phyloP scores from a whole-genome alignment of 2,888 invertebrate genomes.

The Arge pagana region DNA sequence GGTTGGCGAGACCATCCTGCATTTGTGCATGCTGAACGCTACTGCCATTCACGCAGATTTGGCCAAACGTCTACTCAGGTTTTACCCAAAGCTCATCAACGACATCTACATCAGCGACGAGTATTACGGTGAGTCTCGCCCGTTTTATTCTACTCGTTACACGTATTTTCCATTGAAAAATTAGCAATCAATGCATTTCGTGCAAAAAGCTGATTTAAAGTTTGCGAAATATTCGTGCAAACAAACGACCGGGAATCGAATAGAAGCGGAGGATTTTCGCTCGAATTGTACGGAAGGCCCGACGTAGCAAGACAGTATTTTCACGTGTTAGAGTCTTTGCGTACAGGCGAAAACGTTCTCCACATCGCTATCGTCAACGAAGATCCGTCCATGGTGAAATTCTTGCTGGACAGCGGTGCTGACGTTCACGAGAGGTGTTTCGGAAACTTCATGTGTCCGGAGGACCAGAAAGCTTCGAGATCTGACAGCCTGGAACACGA shows the following conservation, averaged over 20 bases:
- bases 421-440: conserved; percentile 91
- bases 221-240: neutral
- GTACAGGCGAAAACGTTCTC: conserved; percentile 84
- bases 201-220: neutral
- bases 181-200: neutral
- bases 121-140: conserved; percentile 88
- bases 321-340: conserved; percentile 19
- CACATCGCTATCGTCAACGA: conserved; percentile 99
- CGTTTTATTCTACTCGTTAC: too few relatives aligned
- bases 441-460: conserved; percentile 97
- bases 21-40: conserved; percentile 89
- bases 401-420: conserved; percentile 86
- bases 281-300: too few relatives aligned
- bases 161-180: too few relatives aligned
- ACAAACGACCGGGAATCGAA: too few relatives aligned
- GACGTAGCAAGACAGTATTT: too few relatives aligned
- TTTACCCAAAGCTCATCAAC: conserved; percentile 94
- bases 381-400: conserved; percentile 97
- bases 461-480: conserved; percentile 93
- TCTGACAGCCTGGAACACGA: conserved; percentile 89
- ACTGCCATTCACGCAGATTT: conserved; percentile 91
- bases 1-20: conserved; percentile 94
- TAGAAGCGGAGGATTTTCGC: too few relatives aligned
- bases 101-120: conserved; percentile 97
- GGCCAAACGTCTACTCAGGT: conserved; percentile 86